Conservation (phyloP, 2,113 vertebrate genomes). For the Entosphenus tridentatus region DNA sequence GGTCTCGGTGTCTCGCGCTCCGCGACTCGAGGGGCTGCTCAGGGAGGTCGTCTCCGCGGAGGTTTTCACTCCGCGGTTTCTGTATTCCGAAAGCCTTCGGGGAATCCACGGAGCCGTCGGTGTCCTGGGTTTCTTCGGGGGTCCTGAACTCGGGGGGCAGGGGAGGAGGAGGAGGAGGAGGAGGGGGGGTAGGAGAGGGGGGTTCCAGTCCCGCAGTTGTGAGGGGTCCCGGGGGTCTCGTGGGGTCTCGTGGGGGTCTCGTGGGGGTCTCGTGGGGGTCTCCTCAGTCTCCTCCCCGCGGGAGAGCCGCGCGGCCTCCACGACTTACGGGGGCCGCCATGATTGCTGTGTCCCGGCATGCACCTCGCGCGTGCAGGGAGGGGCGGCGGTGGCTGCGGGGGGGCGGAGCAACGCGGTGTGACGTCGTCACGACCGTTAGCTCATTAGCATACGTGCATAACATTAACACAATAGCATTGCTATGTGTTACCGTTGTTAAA, state of each 20-base stretch:
- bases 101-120: too few relatives aligned
- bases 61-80: not conserved
- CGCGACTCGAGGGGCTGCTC: not conserved
- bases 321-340: not conserved
- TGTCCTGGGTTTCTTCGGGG: not conserved
- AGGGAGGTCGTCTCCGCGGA: not conserved
- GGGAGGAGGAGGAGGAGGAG: too few relatives aligned
- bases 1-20: not conserved
- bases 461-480: too few relatives aligned
- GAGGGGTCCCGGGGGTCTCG: not conserved
- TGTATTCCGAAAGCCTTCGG: not conserved
- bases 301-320: conserved; percentile 10
- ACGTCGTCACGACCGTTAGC: not conserved
- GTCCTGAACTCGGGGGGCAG: not conserved
- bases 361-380: not conserved
- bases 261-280: not conserved
- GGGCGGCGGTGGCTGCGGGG: conserved; percentile 4
- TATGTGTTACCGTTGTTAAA: too few relatives aligned
- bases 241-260: not conserved
- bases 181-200: not conserved
- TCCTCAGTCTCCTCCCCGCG: not conserved
- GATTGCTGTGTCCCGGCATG: not conserved
- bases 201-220: not conserved
- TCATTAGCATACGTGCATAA: not conserved
- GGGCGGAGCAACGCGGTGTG: conserved; percentile 8